Evolutionary conservation across 1,140 invertebrate species (phyloP), one percentile per base, ranked within the genome.

Genomic region (Wasmannia auropunctata): DNA sequence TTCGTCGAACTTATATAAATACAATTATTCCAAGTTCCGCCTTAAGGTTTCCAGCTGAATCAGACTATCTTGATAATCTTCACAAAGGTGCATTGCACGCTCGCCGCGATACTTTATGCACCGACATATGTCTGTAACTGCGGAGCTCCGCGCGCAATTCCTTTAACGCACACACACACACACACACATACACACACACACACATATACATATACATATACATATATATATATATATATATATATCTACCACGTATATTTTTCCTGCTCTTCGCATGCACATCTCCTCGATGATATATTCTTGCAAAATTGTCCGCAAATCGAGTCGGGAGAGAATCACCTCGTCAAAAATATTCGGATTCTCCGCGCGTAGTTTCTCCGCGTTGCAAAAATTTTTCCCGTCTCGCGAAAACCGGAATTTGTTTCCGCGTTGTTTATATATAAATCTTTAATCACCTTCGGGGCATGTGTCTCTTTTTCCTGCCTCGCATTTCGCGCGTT

Each of bases 1-100:
- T 85, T 37, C 14, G n/a, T 34, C 19, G 81, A 46, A 80, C 34
- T 72, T 84, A 65, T 75, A 75, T 75, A 75, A 69, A 76, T 43
- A 19, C 49, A 46, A 46, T 37, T 60, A 46, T 62, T 10, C 28
- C 0, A 80, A 88, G 74, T 89, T 79, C 14, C 25, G 67, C 16
- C n/a, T 79, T 16, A 46, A 34, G 37, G 62, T n/a, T 74, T 85
- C 28, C 10, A 5, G 34, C n/a, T 40, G 46, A 31, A 85, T 76
- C 79, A 4, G 8, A 4, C 7, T 11, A 49, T 5, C 16, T 16
- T n/a, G 25, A 83, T 83, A 72, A 74, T 58, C 28, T 72, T 81
- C 40, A 58, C 10, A 16, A 51, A 80, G 46, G 25, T 70, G 34
- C n/a, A n/a, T n/a, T n/a, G n/a, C n/a, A n/a, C 19, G n/a, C 28